Conservation (phyloP, 64 coral and sea anemone species). For the Montipora sp. region DNA sequence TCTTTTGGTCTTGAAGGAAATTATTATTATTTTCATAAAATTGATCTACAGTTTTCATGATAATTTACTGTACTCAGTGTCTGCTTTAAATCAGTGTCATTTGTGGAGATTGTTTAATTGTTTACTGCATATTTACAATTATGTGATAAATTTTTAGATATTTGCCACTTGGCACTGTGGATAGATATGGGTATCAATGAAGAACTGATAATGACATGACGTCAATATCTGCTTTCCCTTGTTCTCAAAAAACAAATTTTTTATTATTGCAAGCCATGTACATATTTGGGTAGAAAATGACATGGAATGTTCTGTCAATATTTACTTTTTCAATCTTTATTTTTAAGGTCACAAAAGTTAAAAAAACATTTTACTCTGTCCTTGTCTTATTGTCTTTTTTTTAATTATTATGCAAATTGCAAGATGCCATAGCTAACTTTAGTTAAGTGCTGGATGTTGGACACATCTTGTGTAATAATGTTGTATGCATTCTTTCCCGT, state of each 20-base stretch:
- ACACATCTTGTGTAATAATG: neutral
- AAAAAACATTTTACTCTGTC: slow-evolving; percentile 3
- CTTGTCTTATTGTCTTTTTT: neutral
- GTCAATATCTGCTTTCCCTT: slow-evolving; percentile 2
- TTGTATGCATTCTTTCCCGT: slow-evolving; percentile 22
- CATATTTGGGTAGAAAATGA: neutral
- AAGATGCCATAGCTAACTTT: slow-evolving; percentile 17
- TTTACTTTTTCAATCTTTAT: slow-evolving; percentile 14
- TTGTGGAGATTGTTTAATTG: neutral
- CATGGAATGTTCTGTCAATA: slow-evolving; percentile 10
- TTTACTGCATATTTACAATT: neutral
- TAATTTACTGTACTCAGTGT: neutral
- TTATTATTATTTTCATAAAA: no score
- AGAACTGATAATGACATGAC: neutral
- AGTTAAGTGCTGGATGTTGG: slow-evolving; percentile 10
- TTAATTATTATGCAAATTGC: slow-evolving; percentile 13
- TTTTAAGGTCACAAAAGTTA: slow-evolving; percentile 10
- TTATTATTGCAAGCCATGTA: neutral
- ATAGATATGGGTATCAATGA: slow-evolving; percentile 15
- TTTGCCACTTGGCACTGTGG: neutral
- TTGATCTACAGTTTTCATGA: no score
- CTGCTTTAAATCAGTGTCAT: neutral
- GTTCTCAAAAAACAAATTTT: neutral
- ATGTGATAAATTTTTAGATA: neutral
- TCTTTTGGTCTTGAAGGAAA: no score